These are phyloP conservation scores for Globodera rostochiensis DNA, from an alignment of 1,140 invertebrate genomes.

Conservation along the genomic window DNA sequence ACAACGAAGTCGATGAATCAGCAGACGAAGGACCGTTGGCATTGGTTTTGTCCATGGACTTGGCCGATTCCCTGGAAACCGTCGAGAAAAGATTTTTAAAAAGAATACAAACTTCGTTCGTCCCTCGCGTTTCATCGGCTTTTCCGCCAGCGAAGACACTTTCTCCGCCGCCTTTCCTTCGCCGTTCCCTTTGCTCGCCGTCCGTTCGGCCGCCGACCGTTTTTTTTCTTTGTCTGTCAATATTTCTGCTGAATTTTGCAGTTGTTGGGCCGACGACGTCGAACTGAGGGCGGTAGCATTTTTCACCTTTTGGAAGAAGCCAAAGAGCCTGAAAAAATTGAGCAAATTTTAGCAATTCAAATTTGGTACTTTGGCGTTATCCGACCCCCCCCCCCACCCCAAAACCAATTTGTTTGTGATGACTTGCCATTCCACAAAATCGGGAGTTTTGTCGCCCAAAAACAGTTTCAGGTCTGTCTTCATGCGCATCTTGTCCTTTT, in stretches of 20 bases:
- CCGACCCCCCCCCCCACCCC: too few relatives aligned
- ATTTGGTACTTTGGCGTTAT: too few relatives aligned
- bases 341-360: conserved; percentile 3
- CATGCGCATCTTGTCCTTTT: conserved; percentile 42
- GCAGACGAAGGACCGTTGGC: not conserved
- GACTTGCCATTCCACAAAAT: conserved; percentile 42
- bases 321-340: conserved; percentile 34
- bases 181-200: not conserved
- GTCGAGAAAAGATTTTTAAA: not conserved
- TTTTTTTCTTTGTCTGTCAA: conserved; percentile 16
- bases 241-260: not conserved
- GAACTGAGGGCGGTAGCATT: conserved; percentile 18
- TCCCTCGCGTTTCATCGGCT: not conserved
- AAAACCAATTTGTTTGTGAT: not conserved
- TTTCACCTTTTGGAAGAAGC: conserved; percentile 45
- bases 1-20: not conserved
- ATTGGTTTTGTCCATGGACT: not conserved
- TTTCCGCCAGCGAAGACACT: not conserved
- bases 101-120: not conserved
- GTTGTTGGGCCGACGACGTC: not conserved
- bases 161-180: not conserved
- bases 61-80: not conserved
- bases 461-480: conserved; percentile 41
- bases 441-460: conserved; percentile 40
- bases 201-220: not conserved